Evolutionary conservation across 2,888 invertebrate genomes (phyloP).

Genomic region (Ornithoptera priamus): DNA sequence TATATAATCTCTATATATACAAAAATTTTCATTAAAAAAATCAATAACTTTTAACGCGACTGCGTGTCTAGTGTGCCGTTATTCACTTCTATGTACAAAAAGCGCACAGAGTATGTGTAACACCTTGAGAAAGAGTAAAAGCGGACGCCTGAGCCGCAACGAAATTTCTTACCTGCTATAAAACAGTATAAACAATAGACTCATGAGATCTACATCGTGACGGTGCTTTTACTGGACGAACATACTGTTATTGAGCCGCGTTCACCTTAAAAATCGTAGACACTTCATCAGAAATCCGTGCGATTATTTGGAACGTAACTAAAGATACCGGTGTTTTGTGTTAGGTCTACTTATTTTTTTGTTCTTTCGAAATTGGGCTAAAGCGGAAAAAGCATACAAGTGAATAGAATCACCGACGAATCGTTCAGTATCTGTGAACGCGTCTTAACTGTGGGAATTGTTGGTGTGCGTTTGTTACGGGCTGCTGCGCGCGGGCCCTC

Average conservation of each 20-base stretch:
- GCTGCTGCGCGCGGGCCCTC: conserved; percentile 74
- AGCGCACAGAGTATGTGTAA: conserved; percentile 37
- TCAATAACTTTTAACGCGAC: not conserved
- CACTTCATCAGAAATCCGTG: conserved; percentile 11
- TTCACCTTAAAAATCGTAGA: conserved; percentile 3
- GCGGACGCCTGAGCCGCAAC: conserved; percentile 56
- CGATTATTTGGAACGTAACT: conserved; percentile 7
- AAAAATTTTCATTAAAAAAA: too few species aligned
- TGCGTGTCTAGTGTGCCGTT: not conserved
- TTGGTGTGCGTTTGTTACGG: conserved; percentile 73
- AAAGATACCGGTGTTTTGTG: conserved; percentile 3
- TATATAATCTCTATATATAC: too few species aligned
- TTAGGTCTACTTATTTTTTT: conserved; percentile 9
- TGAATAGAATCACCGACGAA: conserved; percentile 50
- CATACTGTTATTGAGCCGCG: conserved; percentile 31
- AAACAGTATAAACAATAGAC: conserved; percentile 69
- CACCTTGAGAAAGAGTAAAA: conserved; percentile 65
- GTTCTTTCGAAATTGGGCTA: conserved; percentile 33
- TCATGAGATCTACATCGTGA: conserved; percentile 68
- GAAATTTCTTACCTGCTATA: conserved; percentile 61
- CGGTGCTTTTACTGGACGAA: conserved; percentile 41
- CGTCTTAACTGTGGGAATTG: conserved; percentile 72
- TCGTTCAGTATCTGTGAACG: conserved; percentile 61
- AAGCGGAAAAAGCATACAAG: conserved; percentile 46
- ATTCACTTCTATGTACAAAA: not conserved